A percentile compares a stretch with the other conserved stretches of the same genome.
phyloP scores from a whole-genome alignment of 2,797 vertebrate species.

The Anguilla megastoma region DNA sequence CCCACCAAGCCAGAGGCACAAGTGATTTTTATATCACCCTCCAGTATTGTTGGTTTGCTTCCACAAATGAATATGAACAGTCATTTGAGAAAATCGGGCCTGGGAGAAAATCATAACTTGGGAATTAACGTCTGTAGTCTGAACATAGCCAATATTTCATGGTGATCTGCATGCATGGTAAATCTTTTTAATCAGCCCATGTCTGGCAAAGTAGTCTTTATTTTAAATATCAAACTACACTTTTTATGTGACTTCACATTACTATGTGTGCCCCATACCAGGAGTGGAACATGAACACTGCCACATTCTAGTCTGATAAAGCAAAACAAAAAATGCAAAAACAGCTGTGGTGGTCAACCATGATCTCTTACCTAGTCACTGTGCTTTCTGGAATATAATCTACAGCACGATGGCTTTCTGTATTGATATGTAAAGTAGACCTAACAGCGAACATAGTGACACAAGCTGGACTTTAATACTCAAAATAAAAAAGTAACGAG shows the following conservation, averaged over 20 bases:
- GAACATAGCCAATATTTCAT: neutral
- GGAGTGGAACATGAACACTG: neutral
- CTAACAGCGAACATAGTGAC: neutral
- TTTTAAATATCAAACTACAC: neutral
- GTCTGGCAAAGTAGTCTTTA: neutral
- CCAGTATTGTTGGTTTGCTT: neutral
- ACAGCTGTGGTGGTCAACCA: constrained; percentile 43
- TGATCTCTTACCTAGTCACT: neutral
- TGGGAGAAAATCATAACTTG: no score
- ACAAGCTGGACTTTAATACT: neutral
- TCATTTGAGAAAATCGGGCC: no score
- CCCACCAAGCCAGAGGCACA: neutral
- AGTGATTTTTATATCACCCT: neutral
- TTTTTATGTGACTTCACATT: neutral
- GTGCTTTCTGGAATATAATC: constrained; percentile 49
- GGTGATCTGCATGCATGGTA: neutral
- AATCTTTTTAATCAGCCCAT: neutral
- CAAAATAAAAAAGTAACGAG: constrained; percentile 32
- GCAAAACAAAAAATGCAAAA: neutral
- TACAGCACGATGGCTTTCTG: constrained; percentile 40
- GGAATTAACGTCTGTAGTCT: neutral
- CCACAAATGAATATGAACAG: no score
- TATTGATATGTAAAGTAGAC: constrained; percentile 4
- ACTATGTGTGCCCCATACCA: neutral
- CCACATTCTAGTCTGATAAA: neutral